A percentile compares a stretch with the other conserved stretches of the same genome.
Conservation (phyloP, 2,888 invertebrate genomes). For the Fragum fragum region DNA sequence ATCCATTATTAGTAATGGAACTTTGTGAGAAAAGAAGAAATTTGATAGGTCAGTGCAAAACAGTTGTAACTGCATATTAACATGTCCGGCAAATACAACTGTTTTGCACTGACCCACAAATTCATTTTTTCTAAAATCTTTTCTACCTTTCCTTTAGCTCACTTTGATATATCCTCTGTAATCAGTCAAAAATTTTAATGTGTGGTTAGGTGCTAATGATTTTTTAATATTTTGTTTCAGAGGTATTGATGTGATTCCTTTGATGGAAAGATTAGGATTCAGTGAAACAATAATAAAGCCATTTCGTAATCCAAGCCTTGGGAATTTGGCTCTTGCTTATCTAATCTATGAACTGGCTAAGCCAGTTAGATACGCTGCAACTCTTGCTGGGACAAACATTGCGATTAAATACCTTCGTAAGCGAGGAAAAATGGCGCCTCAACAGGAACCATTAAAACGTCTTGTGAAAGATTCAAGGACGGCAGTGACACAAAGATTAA, state of each 20-base stretch:
- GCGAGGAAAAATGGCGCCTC: slow-evolving; percentile 93
- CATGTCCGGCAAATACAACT: too few species aligned
- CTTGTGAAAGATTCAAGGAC: slow-evolving; percentile 78
- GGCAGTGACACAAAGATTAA: slow-evolving; percentile 65
- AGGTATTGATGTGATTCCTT: slow-evolving; percentile 95
- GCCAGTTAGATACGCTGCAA: slow-evolving; percentile 96
- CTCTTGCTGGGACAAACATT: slow-evolving; percentile 95
- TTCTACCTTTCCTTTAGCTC: too few species aligned
- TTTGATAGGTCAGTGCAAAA: too few species aligned
- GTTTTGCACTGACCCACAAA: too few species aligned
- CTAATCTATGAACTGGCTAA: slow-evolving; percentile 97
- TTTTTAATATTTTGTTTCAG: slow-evolving; percentile 89
- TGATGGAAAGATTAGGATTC: slow-evolving; percentile 92
- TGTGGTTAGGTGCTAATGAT: neutral
- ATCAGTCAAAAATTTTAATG: too few species aligned
- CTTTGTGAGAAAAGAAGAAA: too few species aligned
- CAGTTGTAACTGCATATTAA: too few species aligned
- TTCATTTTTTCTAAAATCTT: too few species aligned
- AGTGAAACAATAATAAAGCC: slow-evolving; percentile 93
- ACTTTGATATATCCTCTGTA: too few species aligned
- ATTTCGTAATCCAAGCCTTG: slow-evolving; percentile 92
- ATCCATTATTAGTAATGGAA: too few species aligned
- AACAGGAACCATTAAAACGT: slow-evolving; percentile 88
- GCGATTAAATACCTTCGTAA: slow-evolving; percentile 93
- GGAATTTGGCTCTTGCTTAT: slow-evolving; percentile 95